Percentiles rank a stretch among this genome's conserved stretches.
Conservation (phyloP, 2,113 vertebrate species). For the Tragelaphus imberbis region DNA sequence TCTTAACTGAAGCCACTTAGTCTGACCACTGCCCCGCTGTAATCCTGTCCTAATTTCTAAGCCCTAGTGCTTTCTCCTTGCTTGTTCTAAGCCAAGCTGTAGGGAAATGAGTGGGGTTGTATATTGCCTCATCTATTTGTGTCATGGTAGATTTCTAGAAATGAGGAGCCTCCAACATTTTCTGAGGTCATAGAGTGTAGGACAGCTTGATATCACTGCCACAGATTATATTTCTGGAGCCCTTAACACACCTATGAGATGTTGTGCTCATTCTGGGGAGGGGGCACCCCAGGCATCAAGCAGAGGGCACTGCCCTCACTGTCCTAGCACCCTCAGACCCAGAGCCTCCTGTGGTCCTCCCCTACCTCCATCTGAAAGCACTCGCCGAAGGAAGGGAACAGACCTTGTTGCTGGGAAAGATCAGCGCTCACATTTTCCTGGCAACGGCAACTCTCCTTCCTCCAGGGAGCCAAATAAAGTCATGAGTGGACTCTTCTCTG, state of each 20-base stretch:
- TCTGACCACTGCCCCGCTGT: background rate
- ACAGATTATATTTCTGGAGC: background rate
- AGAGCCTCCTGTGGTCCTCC: background rate
- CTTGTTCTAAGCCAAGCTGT: background rate
- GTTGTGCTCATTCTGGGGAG: background rate
- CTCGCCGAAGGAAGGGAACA: background rate
- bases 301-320: background rate
- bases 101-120: background rate
- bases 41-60: background rate
- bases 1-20: background rate
- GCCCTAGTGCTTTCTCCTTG: background rate
- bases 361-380: background rate
- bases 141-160: background rate
- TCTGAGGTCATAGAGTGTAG: background rate
- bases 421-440: background rate
- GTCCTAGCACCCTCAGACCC: background rate
- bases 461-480: background rate
- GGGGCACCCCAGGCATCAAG: background rate
- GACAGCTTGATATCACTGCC: background rate
- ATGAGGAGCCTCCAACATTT: background rate
- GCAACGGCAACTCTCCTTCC: background rate
- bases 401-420: background rate
- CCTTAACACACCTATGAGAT: background rate
- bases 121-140: background rate
- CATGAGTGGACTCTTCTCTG: background rate